Base-by-base conservation (phyloP, 2,888 invertebrate genomes). In the Limulus polyphemus region DNA sequence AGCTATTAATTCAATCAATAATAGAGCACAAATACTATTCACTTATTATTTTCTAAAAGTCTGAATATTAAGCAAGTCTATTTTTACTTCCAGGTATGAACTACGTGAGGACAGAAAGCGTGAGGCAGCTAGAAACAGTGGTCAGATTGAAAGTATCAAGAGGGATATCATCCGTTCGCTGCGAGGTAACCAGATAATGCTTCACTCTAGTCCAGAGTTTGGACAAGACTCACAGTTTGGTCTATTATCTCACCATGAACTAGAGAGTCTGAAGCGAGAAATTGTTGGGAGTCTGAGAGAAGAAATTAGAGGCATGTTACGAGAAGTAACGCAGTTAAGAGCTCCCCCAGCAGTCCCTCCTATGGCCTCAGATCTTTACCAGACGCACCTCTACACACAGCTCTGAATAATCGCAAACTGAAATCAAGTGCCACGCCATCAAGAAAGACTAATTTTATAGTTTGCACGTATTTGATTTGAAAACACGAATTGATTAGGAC, bases 21-120 rank as follows among this genome's bases (percentile, higher is more conserved):
- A 32, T 32, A 32, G 7, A 32, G 7, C 32, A 32, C 32, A 32
- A 32, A 32, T 32, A 32, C 32, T 32, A 51, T 51, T 51, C 51
- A 51, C 14, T 51, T 1, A 51, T 51, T 51, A 51, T 14, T 13
- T 51, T 51, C 13, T 51, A n/a, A n/a, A 7, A 13, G 10, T 51
- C 10, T 14, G 10, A 10, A n/a, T 13, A 51, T 46, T 47, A 56
- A 55, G 13, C 55, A 17, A n/a, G 13, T 10, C 5, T n/a, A 7
- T 51, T 51, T 14, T n/a, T 51, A 0, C 51, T 51, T 51, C 14
- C 68, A 77, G 80, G 69, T 81, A 78, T 67, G 80, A 81, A 66
- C 73, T 81, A 47, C 74, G 80, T 13, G 80, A 81, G 65, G 80
- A 81, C 69, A 70, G 80, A 13, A 77, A 78, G 62, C 72, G 77